A percentile compares a stretch with the other conserved stretches of the same genome.
Evolutionary conservation across 2,888 invertebrate genomes (phyloP).

Genomic region (Gymnocheta viridis): DNA sequence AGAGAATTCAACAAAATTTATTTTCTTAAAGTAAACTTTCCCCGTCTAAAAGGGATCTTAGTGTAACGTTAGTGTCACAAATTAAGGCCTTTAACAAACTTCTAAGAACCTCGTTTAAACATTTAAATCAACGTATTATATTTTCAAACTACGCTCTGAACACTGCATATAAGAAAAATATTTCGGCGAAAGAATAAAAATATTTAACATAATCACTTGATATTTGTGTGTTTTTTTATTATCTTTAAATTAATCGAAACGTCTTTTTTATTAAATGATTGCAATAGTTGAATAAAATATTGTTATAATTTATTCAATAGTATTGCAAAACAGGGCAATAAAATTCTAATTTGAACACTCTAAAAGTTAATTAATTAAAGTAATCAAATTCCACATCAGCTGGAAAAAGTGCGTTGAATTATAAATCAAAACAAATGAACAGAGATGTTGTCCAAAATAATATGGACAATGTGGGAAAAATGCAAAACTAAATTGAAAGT

Average conservation of each 20-base stretch:
- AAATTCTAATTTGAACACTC: not conserved
- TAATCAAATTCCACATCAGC: not conserved
- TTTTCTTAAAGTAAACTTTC: too few species aligned
- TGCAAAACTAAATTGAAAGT: not conserved
- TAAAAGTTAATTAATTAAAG: conserved; percentile 5
- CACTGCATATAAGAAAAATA: not conserved
- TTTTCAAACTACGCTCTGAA: not conserved
- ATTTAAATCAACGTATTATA: not conserved
- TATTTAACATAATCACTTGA: not conserved
- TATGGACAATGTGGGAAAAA: not conserved
- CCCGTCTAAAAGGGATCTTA: too few species aligned
- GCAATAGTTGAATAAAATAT: conserved; percentile 10
- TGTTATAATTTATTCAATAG: not conserved
- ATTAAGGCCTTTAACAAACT: too few species aligned
- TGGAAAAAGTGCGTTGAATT: not conserved
- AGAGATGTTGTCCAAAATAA: not conserved
- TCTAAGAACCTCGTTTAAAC: too few species aligned
- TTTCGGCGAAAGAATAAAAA: not conserved
- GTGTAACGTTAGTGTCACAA: too few species aligned
- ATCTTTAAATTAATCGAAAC: conserved; percentile 26
- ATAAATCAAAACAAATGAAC: not conserved
- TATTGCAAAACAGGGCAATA: not conserved
- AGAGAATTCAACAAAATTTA: too few species aligned
- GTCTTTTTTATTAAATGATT: conserved; percentile 37
- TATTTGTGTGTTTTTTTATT: conserved; percentile 28